phyloP scores from a whole-genome alignment of 1,140 invertebrate genomes.

The Listronotus oregonensis region DNA sequence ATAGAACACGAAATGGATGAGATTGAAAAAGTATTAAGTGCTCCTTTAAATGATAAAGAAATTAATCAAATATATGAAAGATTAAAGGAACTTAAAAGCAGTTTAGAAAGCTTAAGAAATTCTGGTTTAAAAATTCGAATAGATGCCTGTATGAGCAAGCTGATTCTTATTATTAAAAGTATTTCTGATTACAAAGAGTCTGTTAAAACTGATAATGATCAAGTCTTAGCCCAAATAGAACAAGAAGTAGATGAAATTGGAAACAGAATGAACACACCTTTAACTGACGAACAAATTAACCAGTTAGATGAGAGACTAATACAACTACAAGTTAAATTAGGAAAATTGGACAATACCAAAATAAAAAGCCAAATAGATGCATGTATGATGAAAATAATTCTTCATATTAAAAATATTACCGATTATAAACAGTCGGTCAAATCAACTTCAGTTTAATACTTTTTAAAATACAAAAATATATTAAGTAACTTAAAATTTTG shows the following conservation, averaged over 20 bases:
- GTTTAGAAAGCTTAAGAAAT: slow-evolving; percentile 27
- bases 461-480: no score
- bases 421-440: slow-evolving; percentile 1
- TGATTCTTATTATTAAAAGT: slow-evolving; percentile 10
- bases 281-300: slow-evolving; percentile 19
- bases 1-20: slow-evolving; percentile 25
- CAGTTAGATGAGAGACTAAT: slow-evolving; percentile 40
- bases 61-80: slow-evolving; percentile 35
- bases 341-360: slow-evolving; percentile 19
- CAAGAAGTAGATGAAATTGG: slow-evolving; percentile 22
- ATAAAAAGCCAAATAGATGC: slow-evolving; percentile 21
- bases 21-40: slow-evolving; percentile 17
- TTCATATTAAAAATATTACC: slow-evolving; percentile 6
- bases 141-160: slow-evolving; percentile 25
- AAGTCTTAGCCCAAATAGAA: slow-evolving; percentile 16
- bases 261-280: slow-evolving; percentile 16
- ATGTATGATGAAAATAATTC: slow-evolving; percentile 28
- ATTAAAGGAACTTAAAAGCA: slow-evolving; percentile 34
- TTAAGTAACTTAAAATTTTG: no score
- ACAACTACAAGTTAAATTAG: slow-evolving; percentile 33
- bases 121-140: slow-evolving; percentile 12
- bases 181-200: slow-evolving; percentile 12
- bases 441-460: no score
- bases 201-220: slow-evolving; percentile 2
- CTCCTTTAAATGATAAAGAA: slow-evolving; percentile 7